phyloP scores from a whole-genome alignment of 2,797 vertebrate species.

The Muraenolepis orangiensis region DNA sequence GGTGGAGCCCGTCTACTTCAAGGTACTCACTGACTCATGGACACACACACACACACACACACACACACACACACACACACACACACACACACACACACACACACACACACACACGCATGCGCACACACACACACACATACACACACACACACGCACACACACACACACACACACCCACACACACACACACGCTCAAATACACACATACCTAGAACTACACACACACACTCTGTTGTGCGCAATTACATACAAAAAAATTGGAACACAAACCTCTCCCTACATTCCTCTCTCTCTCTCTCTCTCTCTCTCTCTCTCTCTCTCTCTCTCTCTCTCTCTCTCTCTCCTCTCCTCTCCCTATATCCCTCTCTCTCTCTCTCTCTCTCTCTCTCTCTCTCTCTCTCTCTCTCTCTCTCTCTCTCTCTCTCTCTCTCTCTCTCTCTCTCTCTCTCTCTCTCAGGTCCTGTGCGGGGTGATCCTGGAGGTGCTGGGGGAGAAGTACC shows the following conservation, averaged over 20 bases:
- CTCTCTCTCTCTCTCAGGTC: slow-evolving; percentile 68
- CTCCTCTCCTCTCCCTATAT: not conserved
- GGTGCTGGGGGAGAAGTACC: slow-evolving; percentile 82
- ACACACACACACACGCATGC: not conserved
- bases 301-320: not conserved
- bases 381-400: not conserved
- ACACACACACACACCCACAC: not conserved
- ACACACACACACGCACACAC: not conserved
- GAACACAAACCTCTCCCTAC: not conserved
- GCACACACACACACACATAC: not conserved
- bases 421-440: slow-evolving; percentile 11
- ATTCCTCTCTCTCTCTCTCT: not conserved
- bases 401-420: not conserved
- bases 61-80: not conserved
- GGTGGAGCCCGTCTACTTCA: slow-evolving; percentile 93
- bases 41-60: slow-evolving; percentile 6
- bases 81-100: not conserved
- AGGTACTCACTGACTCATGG: slow-evolving; percentile 83
- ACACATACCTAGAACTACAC: not conserved
- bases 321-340: no score
- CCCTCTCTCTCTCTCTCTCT: not conserved
- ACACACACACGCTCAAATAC: not conserved
- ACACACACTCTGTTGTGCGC: not conserved
- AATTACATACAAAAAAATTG: not conserved
- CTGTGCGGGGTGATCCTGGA: slow-evolving; percentile 89